Evolutionary conservation across 2,888 invertebrate genomes (phyloP), one percentile per base, ranked within the genome.

Genomic region (Heliconius cydno): DNA sequence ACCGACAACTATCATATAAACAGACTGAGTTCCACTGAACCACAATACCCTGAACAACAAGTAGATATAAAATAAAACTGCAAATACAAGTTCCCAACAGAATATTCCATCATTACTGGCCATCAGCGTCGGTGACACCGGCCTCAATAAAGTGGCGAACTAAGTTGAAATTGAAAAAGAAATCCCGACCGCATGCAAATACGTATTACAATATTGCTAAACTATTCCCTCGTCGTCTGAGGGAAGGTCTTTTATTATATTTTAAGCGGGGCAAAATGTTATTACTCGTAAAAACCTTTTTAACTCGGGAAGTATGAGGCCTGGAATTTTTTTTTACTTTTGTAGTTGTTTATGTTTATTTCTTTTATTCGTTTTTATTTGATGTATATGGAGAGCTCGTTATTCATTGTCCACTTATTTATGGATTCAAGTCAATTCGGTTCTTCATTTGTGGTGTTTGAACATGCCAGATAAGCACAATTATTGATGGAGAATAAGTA

Each of bases 111-210:
- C 78, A 80, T 80, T 80, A 65, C 66, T 81, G 66, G 67, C 87
- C 87, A 88, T 89, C 89, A 87, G 83, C 84, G 87, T 87, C 85
- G 87, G 88, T 90, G 91, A 89, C 91, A 90, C 89, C 87, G 84
- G 84, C 84, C 86, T 88, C 91, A 92, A 92, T 92, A 93, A 92
- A 92, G 88, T 88, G 85, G 80, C 84, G 90, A 90, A 92, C 91
- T 70, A 92, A 93, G 89, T 90, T 90, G 88, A 91, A 93, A 94
- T 93, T 93, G 92, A 91, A 93, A 93, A 94, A 92, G 93, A 91
- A 94, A 93, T 91, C 89, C 82, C 84, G 79, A 82, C 82, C 86
- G 85, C 88, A 92, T 91, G 93, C 91, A 92, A 92, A 93, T 91
- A 84, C 86, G 25, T 46, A 70, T 70, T 87, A 90, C 89, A 86